phyloP scores from a whole-genome alignment of 2,797 vertebrate genomes.

The Pelodytes ibericus region DNA sequence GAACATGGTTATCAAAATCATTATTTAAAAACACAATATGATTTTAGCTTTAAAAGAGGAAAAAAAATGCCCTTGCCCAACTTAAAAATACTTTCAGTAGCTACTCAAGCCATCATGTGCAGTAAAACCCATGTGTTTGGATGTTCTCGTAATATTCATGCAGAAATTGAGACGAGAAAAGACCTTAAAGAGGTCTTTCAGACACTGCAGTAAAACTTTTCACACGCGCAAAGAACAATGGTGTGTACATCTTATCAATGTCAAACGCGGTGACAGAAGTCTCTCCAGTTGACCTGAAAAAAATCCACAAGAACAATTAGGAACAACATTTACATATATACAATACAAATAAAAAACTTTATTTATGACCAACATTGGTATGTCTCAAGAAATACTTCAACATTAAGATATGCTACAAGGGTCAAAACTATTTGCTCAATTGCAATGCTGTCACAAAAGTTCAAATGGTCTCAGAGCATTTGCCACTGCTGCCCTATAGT shows the following conservation, averaged over 20 bases:
- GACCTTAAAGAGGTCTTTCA: slow-evolving; percentile 86
- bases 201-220: slow-evolving; percentile 95
- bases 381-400: too few relatives aligned
- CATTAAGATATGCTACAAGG: too few relatives aligned
- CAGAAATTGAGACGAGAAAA: slow-evolving; percentile 59
- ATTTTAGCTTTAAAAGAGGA: neutral
- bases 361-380: too few relatives aligned
- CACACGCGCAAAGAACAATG: slow-evolving; percentile 93
- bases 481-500: too few relatives aligned
- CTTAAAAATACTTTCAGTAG: neutral
- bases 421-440: too few relatives aligned
- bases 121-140: slow-evolving; percentile 39
- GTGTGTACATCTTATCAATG: slow-evolving; percentile 94
- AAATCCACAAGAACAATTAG: neutral
- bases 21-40: neutral
- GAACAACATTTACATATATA: too few relatives aligned
- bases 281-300: slow-evolving; percentile 87
- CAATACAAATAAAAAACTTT: too few relatives aligned
- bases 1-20: neutral
- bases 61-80: neutral
- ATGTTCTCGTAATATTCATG: slow-evolving; percentile 66
- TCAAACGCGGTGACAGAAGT: slow-evolving; percentile 91
- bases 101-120: neutral
- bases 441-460: too few relatives aligned
- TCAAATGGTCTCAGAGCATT: too few relatives aligned